A percentile compares a stretch with the other conserved stretches of the same genome.
Conservation (phyloP, 2,888 invertebrate genomes). For the Lepeophtheirus nordmannii region DNA sequence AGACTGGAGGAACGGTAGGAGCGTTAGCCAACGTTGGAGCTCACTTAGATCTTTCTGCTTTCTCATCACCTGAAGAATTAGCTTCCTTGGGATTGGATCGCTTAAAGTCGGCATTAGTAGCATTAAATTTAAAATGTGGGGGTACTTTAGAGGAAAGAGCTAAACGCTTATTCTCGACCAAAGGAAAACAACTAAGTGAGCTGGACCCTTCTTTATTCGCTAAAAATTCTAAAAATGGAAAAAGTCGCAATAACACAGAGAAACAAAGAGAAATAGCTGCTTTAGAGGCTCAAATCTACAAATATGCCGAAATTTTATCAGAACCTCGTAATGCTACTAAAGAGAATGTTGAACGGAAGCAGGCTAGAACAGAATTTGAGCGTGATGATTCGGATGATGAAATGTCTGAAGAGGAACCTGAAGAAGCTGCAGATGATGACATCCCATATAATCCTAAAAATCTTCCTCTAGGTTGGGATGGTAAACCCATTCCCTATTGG, state of each 20-base stretch:
- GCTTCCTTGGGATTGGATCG: constrained; percentile 92
- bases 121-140: constrained; percentile 90
- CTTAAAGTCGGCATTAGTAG: constrained; percentile 90
- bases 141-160: constrained; percentile 95
- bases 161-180: constrained; percentile 83
- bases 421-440: constrained; percentile 67
- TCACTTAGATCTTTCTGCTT: constrained; percentile 92
- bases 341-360: constrained; percentile 95
- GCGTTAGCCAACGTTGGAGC: constrained; percentile 87
- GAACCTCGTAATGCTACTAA: constrained; percentile 77
- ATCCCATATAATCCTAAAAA: constrained; percentile 99
- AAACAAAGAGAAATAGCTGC: constrained; percentile 32
- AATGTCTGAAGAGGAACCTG: constrained; percentile 62
- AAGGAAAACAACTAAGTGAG: constrained; percentile 66
- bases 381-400: constrained; percentile 79
- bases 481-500: constrained; percentile 87
- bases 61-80: constrained; percentile 89
- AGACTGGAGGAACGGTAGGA: constrained; percentile 59
- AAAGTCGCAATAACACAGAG: constrained; percentile 44
- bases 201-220: constrained; percentile 79
- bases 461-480: constrained; percentile 95
- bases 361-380: constrained; percentile 85
- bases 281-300: constrained; percentile 52
- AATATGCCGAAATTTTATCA: constrained; percentile 64
- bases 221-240: constrained; percentile 60